These are phyloP conservation scores for Ceratotherium simum DNA, from an alignment of 2,113 vertebrate species.

Conservation along the genomic window DNA sequence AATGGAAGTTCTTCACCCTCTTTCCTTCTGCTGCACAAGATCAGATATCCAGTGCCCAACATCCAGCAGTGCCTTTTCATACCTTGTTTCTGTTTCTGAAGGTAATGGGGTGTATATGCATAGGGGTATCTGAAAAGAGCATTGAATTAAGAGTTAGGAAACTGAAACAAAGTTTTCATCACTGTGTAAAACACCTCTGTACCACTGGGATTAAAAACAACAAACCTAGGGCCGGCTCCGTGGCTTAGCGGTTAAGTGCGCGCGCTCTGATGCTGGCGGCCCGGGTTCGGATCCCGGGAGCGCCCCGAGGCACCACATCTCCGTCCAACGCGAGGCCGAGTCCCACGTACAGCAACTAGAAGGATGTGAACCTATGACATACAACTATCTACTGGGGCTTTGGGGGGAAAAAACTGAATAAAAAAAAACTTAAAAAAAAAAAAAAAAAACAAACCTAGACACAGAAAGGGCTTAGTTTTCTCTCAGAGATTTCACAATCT, in stretches of 20 bases:
- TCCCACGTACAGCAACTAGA: too few relatives aligned
- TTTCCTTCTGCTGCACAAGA: not conserved
- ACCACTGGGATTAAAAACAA: not conserved
- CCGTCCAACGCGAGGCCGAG: too few relatives aligned
- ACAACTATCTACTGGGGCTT: too few relatives aligned
- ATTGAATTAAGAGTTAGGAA: not conserved
- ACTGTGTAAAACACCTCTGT: not conserved
- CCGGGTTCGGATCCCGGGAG: too few relatives aligned
- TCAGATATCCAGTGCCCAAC: too few relatives aligned
- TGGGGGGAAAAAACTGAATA: too few relatives aligned
- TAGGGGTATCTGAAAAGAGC: not conserved
- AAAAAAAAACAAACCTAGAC: not conserved
- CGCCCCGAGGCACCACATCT: too few relatives aligned
- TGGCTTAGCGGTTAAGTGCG: too few relatives aligned
- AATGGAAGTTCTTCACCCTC: not conserved
- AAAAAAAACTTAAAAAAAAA: too few relatives aligned
- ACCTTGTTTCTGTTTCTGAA: not conserved
- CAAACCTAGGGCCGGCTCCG: too few relatives aligned
- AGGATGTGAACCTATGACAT: too few relatives aligned
- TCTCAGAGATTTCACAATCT: not conserved
- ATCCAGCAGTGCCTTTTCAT: not conserved
- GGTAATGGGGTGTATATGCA: not conserved
- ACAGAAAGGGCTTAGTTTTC: not conserved
- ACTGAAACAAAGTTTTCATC: not conserved
- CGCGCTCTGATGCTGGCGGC: too few relatives aligned